Conservation (phyloP, 2,888 invertebrate genomes). For the Chloroclysta siterata region DNA sequence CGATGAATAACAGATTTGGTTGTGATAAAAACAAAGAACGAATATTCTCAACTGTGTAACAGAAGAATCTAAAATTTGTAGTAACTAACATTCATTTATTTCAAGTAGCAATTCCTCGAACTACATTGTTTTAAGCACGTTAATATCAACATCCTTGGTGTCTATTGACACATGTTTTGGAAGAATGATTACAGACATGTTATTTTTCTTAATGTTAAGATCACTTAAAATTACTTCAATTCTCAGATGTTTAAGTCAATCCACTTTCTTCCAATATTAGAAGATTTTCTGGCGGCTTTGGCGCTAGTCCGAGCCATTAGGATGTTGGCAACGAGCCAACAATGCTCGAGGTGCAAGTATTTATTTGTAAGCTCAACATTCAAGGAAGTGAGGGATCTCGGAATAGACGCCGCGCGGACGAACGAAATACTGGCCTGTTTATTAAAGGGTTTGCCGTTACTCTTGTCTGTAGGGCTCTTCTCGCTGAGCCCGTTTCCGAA, state of each 20-base stretch:
- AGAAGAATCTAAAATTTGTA: conserved; percentile 1
- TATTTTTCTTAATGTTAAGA: neutral
- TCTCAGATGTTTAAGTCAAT: conserved; percentile 56
- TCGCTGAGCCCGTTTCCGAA: neutral
- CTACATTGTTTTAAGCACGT: too few relatives aligned
- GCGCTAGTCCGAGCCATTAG: conserved; percentile 76
- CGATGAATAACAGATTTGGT: conserved; percentile 29
- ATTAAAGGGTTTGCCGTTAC: conserved; percentile 17
- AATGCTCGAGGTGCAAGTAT: conserved; percentile 72
- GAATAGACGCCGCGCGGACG: conserved; percentile 75
- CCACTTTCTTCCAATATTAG: conserved; percentile 72
- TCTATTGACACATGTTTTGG: too few relatives aligned
- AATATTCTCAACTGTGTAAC: conserved; percentile 4
- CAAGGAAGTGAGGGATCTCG: conserved; percentile 80
- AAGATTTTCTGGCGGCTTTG: conserved; percentile 76
- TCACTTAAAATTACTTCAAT: conserved; percentile 5
- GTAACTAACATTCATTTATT: neutral
- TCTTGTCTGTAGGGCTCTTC: conserved; percentile 10
- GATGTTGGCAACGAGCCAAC: conserved; percentile 74
- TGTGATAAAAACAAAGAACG: conserved; percentile 26
- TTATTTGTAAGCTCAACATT: conserved; percentile 80
- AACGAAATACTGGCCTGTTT: conserved; percentile 48
- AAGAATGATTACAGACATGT: too few relatives aligned
- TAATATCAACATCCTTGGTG: too few relatives aligned
- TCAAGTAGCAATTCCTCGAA: too few relatives aligned